phyloP scores from a whole-genome alignment of 2,888 invertebrate genomes.

The Uropetala carovei region DNA sequence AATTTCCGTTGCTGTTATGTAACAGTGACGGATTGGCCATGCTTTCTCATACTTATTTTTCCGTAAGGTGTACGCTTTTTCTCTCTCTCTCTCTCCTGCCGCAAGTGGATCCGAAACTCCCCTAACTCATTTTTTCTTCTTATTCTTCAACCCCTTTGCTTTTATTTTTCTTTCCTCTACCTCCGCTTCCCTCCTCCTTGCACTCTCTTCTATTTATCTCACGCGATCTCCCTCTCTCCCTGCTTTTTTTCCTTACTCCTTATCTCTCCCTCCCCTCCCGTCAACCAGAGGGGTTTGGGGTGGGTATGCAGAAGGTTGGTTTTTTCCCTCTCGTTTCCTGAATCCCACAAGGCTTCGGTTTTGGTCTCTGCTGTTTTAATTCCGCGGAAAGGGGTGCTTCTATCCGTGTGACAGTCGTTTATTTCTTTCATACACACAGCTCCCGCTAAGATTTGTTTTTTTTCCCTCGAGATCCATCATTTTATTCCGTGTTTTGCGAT shows the following conservation, averaged over 20 bases:
- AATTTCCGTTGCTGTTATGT: neutral
- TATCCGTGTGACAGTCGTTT: constrained; percentile 38
- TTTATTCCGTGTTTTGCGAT: constrained; percentile 38
- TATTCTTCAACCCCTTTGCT: neutral
- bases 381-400: constrained; percentile 12
- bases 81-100: neutral
- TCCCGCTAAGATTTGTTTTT: constrained; percentile 46
- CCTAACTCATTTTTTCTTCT: neutral
- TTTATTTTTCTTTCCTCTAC: neutral
- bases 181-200: neutral
- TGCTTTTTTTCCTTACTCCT: neutral
- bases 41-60: neutral
- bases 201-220: constrained; percentile 19
- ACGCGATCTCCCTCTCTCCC: constrained; percentile 29
- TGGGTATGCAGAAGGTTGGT: neutral
- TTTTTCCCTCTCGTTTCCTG: constrained; percentile 47
- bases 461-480: constrained; percentile 34
- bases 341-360: neutral
- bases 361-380: neutral
- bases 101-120: neutral
- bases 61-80: constrained; percentile 9
- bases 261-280: neutral
- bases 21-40: constrained; percentile 57
- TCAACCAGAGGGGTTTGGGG: neutral
- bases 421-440: constrained; percentile 39